Percentiles rank a stretch among this genome's conserved stretches.
These are phyloP conservation scores for Drosophila novamexicana DNA, from an alignment of 1,140 invertebrate genomes.

Conservation along the genomic window DNA sequence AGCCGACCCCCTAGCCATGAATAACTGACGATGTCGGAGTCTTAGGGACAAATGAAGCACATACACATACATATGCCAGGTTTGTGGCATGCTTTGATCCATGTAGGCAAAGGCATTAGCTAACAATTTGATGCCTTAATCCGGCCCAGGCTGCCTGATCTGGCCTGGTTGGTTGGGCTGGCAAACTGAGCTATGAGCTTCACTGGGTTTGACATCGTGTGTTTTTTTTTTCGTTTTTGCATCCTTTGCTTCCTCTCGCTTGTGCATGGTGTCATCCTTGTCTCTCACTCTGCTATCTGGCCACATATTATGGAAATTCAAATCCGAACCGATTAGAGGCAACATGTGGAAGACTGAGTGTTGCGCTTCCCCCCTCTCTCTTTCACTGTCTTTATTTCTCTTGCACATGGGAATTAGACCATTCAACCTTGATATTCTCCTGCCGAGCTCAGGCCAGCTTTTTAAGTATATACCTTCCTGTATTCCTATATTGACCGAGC, in stretches of 20 bases:
- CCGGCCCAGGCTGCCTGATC: conserved; percentile 49
- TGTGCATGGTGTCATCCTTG: conserved; percentile 20
- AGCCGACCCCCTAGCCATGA: background rate
- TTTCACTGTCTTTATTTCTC: background rate
- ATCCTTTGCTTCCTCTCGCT: conserved; percentile 1
- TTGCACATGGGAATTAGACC: conserved; percentile 37
- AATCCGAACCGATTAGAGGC: conserved; percentile 74
- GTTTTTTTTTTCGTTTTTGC: conserved; percentile 9
- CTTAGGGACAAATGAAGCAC: conserved; percentile 58
- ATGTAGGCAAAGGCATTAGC: conserved; percentile 45
- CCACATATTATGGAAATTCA: conserved; percentile 82
- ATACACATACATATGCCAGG: conserved; percentile 16
- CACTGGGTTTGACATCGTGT: conserved; percentile 41
- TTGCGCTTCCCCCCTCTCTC: background rate
- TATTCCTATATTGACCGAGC: conserved; percentile 11
- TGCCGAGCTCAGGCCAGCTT: conserved; percentile 14
- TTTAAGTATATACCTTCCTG: background rate
- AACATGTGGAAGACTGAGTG: conserved; percentile 68
- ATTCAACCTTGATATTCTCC: conserved; percentile 34
- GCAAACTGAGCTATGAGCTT: conserved; percentile 53
- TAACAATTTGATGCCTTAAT: conserved; percentile 80
- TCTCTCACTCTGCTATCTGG: conserved; percentile 40
- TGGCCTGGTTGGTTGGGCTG: background rate
- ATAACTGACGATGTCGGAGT: conserved; percentile 27
- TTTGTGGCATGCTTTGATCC: conserved; percentile 66